Base-by-base conservation (phyloP, 2,797 vertebrate species). In the Myotis daubentonii region DNA sequence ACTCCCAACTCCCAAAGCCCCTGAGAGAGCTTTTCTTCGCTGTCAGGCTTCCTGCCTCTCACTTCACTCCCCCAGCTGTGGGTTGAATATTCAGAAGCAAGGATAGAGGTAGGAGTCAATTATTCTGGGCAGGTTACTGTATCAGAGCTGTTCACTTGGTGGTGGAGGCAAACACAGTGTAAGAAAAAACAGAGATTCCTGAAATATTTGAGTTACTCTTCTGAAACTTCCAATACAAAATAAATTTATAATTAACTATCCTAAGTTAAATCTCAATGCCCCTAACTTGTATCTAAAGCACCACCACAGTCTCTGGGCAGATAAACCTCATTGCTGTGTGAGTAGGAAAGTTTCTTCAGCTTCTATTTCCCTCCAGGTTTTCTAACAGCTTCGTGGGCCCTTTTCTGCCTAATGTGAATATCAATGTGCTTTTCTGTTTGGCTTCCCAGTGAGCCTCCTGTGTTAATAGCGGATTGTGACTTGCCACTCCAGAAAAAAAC, bases 221-320 rank as follows among this genome's bases (percentile, higher is more conserved):
- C 86, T 87, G 90, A 95, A 92, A 60, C 78, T 81, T 95, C 71
- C 55, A 79, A 83, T 86, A 78, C 41, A 88, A 94, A 91, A 89
- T 78, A 60, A 38, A 93, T 78, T 90, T 87, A 86, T 89, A 95
- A 94, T 92, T 33, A 97, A 88, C 95, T 95, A 94, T 84, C 25
- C 36, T 82, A 80, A 92, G 95, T 97, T 96, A 96, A 97, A 95
- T 74, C 93, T 97, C 92, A 94, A 97, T 83, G 44, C 44, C 70
- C 78, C 82, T 96, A 93, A 95, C 94, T 75, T 87, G 71, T 95
- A 62, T 82, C 81, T 88, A 93, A 91, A 95, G 33, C 30, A 75
- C 55, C 36, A 87, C 53, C 60, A 33, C 65, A 74, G 13, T 55
- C 79, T 93, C 90, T 90, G 82, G 71, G 90, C 65, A 41, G 85